Percentiles rank a stretch among this genome's conserved stretches.
phyloP scores from a whole-genome alignment of 2,888 invertebrate genomes.

The Bellardia bayeri region DNA sequence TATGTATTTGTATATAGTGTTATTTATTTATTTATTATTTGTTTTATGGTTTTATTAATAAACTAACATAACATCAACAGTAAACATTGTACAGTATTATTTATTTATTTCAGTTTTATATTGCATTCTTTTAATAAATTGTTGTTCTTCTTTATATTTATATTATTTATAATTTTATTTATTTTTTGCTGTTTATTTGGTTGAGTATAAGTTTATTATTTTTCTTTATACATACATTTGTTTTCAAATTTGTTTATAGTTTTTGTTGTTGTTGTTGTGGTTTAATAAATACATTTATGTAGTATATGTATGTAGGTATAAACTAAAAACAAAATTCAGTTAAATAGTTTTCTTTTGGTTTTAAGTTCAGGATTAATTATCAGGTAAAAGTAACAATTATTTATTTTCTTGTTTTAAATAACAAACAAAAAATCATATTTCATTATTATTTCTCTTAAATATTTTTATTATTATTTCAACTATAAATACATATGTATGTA shows the following conservation, averaged over 20 bases:
- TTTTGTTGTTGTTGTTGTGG: background rate
- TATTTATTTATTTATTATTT: constrained; percentile 45
- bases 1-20: constrained; percentile 19
- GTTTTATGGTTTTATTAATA: constrained; percentile 71
- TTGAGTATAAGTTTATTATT: constrained; percentile 47
- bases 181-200: background rate
- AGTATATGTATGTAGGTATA: background rate
- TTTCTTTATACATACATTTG: constrained; percentile 35
- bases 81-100: constrained; percentile 77
- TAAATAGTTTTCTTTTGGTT: constrained; percentile 1
- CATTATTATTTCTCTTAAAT: background rate
- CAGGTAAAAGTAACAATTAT: constrained; percentile 27
- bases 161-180: constrained; percentile 12
- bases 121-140: constrained; percentile 11
- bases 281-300: constrained; percentile 37
- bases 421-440: constrained; percentile 22
- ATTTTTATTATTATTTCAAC: constrained; percentile 1
- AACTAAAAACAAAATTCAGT: background rate
- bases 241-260: background rate
- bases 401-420: constrained; percentile 34
- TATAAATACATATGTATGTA: constrained; percentile 52
- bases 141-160: constrained; percentile 20
- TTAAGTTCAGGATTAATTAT: constrained; percentile 26
- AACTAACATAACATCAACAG: constrained; percentile 82
- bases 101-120: constrained; percentile 4